These are phyloP conservation scores for Salvelinus namaycush DNA, from an alignment of 2,113 vertebrate genomes.

Conservation along the genomic window DNA sequence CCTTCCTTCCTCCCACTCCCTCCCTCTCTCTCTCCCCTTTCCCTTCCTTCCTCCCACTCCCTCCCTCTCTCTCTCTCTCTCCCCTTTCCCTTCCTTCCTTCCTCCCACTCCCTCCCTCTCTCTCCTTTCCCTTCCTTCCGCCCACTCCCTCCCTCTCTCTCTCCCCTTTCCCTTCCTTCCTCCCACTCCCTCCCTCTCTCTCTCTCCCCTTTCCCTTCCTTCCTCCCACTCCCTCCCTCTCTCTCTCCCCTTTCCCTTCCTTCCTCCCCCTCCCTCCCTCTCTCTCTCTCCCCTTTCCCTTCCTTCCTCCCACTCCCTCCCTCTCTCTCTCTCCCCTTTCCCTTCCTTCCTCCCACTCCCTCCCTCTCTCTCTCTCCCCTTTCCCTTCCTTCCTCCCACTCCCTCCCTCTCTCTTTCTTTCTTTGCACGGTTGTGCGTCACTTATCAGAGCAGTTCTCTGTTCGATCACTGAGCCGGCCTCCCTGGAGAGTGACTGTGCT, in stretches of 20 bases:
- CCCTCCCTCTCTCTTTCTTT: neutral
- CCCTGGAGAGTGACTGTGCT: conserved; percentile 53
- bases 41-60: conserved; percentile 5
- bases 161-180: neutral
- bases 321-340: neutral
- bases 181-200: conserved; percentile 2
- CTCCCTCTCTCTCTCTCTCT: neutral
- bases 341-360: conserved; percentile 4
- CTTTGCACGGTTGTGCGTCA: conserved; percentile 49
- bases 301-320: no score
- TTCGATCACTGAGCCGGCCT: conserved; percentile 53
- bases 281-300: neutral
- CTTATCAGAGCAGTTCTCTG: conserved; percentile 33
- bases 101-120: neutral
- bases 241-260: neutral
- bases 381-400: conserved; percentile 6
- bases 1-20: conserved; percentile 4
- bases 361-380: neutral
- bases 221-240: neutral
- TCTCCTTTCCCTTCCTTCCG: conserved; percentile 9
- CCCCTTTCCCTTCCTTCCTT: no score
- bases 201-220: conserved; percentile 1
- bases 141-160: neutral
- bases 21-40: neutral
- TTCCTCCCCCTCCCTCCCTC: neutral